Base-by-base conservation (phyloP, 1,140 invertebrate genomes). In the Chelonus insularis region DNA sequence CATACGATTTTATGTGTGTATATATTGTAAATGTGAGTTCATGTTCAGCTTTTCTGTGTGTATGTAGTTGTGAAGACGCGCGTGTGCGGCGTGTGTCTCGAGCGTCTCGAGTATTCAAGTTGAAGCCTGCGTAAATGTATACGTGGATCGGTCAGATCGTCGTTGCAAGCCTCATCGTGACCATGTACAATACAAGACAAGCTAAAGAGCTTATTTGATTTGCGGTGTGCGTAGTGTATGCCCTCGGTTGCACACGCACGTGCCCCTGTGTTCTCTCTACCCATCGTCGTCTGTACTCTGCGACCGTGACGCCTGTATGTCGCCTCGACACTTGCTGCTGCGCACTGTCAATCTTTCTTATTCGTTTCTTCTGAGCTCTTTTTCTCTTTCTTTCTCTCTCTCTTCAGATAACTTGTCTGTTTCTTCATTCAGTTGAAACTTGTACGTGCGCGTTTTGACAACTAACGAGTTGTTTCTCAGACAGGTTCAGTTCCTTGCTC, bases 181-280 rank as follows among this genome's bases (percentile, higher is more conserved):
- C 41, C 16, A 18, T 43, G 41, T 43, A 43, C 16, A 12, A 2
- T 43, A 43, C 41, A 43, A 7, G 12, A 43, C 41, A 43, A 39
- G 12, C 14, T 8, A 32, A 37, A 61, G 25, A 61, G 51, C 59
- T 61, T 55, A 61, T 61, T 60, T 60, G 58, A 60, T 60, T 61
- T 55, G 51, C 39, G 41, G 59, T 61, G 59, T 61, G 59, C 59
- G 59, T 61, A 55, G 51, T 55, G 20, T 55, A 29, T 55, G 59
- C 59, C 59, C 59, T 61, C 59, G 59, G 51, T 55, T 55, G 41
- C 41, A 55, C 59, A 61, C 59, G 50, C 59, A 61, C 59, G 59
- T 61, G 59, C 59, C 59, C 59, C 51, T 34, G 25, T 34, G 12
- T 7, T 36, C 29, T 59, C 1, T 47, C 29, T 25, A 12, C 11